phyloP scores from a whole-genome alignment of 2,113 vertebrate genomes.

The Genyomyrus donnyi region DNA sequence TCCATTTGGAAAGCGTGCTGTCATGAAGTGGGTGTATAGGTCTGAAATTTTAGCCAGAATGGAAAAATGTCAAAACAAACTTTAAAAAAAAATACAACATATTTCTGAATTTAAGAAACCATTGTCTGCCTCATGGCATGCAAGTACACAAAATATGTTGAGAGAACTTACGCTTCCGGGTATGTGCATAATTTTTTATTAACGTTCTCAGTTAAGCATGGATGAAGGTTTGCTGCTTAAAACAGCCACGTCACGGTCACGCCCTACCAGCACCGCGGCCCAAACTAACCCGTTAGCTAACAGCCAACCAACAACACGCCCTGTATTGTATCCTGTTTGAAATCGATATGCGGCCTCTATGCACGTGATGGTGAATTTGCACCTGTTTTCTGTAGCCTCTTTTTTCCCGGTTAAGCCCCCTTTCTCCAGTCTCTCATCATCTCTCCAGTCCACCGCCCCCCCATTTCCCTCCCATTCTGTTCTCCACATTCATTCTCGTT shows the following conservation, averaged over 20 bases:
- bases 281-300: not conserved
- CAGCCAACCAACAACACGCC: not conserved
- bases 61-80: not conserved
- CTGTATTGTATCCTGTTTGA: not conserved
- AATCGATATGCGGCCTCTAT: not conserved
- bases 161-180: not conserved
- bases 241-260: not conserved
- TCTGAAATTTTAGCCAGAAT: not conserved
- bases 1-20: not conserved
- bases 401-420: not conserved
- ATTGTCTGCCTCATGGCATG: not conserved
- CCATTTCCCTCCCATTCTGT: not conserved
- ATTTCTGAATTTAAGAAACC: not conserved
- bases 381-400: not conserved
- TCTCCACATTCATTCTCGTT: not conserved
- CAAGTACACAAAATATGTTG: not conserved
- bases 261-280: not conserved
- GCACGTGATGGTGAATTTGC: not conserved
- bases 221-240: not conserved
- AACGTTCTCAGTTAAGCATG: not conserved
- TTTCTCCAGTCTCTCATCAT: slow-evolving; percentile 47
- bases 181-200: not conserved
- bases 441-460: slow-evolving; percentile 19
- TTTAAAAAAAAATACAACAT: not conserved
- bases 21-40: not conserved